These are phyloP conservation scores for Gasterosteus nipponicus DNA, from an alignment of 2,113 vertebrate species.

Conservation along the genomic window DNA sequence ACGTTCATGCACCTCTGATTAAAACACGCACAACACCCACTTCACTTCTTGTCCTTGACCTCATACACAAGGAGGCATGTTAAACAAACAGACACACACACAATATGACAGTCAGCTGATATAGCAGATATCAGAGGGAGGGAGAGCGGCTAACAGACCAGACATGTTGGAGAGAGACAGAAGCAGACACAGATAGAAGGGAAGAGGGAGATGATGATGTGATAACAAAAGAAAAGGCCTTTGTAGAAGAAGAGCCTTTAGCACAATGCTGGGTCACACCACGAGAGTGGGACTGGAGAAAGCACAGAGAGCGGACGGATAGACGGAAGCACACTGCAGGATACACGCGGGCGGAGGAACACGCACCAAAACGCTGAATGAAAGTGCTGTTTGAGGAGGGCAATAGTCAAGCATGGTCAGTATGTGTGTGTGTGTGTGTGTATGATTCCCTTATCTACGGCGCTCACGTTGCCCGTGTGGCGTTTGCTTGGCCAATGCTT, in stretches of 20 bases:
- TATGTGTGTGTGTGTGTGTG: slow-evolving; percentile 38
- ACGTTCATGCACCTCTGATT: slow-evolving; percentile 46
- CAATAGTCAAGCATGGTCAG: slow-evolving; percentile 69
- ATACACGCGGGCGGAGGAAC: slow-evolving; percentile 15
- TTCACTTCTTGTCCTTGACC: slow-evolving; percentile 57
- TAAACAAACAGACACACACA: slow-evolving; percentile 57
- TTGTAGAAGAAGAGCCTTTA: slow-evolving; percentile 64
- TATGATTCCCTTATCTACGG: slow-evolving; percentile 73
- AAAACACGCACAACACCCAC: slow-evolving; percentile 31
- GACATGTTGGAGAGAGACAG: slow-evolving; percentile 47
- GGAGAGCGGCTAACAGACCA: slow-evolving; percentile 37
- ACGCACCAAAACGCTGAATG: slow-evolving; percentile 45
- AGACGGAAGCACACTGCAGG: slow-evolving; percentile 17
- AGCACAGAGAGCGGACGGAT: slow-evolving; percentile 45
- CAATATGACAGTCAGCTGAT: slow-evolving; percentile 76
- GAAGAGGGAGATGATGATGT: slow-evolving; percentile 56
- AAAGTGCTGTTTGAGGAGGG: slow-evolving; percentile 50
- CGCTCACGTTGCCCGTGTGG: slow-evolving; percentile 73
- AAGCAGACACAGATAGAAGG: slow-evolving; percentile 45
- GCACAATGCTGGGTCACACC: slow-evolving; percentile 66
- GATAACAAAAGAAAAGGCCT: slow-evolving; percentile 65
- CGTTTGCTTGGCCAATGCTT: slow-evolving; percentile 78
- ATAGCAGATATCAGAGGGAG: slow-evolving; percentile 50
- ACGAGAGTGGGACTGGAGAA: slow-evolving; percentile 47
- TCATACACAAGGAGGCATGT: slow-evolving; percentile 45